Percentiles rank a stretch among this genome's conserved stretches.
These are phyloP conservation scores for Microcaecilia unicolor DNA, from an alignment of 2,797 vertebrate species.

Conservation along the genomic window DNA sequence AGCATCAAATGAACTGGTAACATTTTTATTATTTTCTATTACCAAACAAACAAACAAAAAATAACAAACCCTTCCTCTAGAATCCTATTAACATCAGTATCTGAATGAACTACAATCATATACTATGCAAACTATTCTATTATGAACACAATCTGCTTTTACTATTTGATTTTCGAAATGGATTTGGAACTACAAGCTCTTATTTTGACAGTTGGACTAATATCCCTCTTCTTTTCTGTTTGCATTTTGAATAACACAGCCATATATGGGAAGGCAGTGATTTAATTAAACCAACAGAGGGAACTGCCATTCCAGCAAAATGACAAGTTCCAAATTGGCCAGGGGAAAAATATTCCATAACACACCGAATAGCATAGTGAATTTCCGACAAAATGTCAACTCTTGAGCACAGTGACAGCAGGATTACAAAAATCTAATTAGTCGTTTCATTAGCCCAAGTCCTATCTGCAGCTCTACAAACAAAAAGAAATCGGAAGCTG, in stretches of 20 bases:
- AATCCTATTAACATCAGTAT: constrained; percentile 18
- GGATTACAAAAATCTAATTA: constrained; percentile 64
- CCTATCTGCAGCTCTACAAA: constrained; percentile 39
- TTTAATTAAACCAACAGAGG: constrained; percentile 42
- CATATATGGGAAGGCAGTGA: constrained; percentile 28
- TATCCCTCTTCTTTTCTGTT: constrained; percentile 24
- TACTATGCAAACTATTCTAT: constrained; percentile 24
- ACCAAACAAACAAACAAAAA: no score
- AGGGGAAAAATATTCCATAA: constrained; percentile 23
- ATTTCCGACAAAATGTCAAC: constrained; percentile 46
- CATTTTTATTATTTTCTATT: no score
- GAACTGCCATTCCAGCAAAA: constrained; percentile 41
- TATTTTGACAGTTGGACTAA: constrained; percentile 40
- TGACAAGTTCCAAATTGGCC: constrained; percentile 36
- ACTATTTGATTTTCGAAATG: constrained; percentile 46
- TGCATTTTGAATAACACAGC: constrained; percentile 31
- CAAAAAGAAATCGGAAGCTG: constrained; percentile 21
- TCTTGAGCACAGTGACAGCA: constrained; percentile 38
- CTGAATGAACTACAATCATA: constrained; percentile 23
- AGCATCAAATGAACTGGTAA: not conserved
- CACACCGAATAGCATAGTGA: constrained; percentile 31
- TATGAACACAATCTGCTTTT: constrained; percentile 40
- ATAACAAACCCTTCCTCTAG: no score
- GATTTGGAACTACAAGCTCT: constrained; percentile 31
- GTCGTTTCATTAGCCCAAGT: constrained; percentile 50